Percentiles rank a stretch among this genome's conserved stretches.
phyloP scores from a whole-genome alignment of 2,113 vertebrate species.

The Petromus typicus region DNA sequence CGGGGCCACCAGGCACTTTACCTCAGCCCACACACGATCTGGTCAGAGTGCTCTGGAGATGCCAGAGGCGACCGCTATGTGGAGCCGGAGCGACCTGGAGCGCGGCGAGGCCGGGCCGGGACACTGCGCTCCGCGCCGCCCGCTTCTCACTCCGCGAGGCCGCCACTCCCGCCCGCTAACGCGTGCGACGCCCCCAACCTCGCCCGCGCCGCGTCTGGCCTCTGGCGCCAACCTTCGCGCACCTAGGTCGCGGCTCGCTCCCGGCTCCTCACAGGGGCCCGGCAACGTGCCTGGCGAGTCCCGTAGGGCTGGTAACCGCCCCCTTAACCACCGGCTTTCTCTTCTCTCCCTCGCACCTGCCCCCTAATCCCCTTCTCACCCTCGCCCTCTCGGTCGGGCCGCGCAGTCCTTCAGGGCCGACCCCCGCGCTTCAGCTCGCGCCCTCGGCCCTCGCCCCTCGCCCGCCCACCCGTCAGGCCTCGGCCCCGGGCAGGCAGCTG shows the following conservation, averaged over 20 bases:
- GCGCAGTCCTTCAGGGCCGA: conserved; percentile 7
- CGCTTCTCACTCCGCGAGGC: background rate
- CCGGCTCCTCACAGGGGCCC: conserved; percentile 36
- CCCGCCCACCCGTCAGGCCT: conserved; percentile 72
- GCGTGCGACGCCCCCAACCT: conserved; percentile 7
- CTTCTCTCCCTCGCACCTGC: conserved; percentile 74
- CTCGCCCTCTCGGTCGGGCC: conserved; percentile 35
- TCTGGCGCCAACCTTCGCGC: conserved; percentile 66
- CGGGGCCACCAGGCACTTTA: conserved; percentile 38
- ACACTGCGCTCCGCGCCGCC: conserved; percentile 18
- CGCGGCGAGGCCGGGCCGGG: conserved; percentile 62
- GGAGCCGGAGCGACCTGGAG: conserved; percentile 5
- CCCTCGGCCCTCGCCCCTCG: conserved; percentile 56
- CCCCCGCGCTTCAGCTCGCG: conserved; percentile 56
- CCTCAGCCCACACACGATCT: conserved; percentile 40
- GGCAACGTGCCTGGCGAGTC: conserved; percentile 68
- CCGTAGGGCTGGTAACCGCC: conserved; percentile 63
- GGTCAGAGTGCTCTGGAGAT: background rate
- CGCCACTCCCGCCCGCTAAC: conserved; percentile 44
- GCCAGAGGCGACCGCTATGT: conserved; percentile 19
- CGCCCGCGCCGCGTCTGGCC: conserved; percentile 11
- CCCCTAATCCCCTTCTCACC: conserved; percentile 73
- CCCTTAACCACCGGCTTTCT: conserved; percentile 75
- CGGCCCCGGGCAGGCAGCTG: conserved; percentile 68
- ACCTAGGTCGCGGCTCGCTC: conserved; percentile 5